phyloP scores from a whole-genome alignment of 1,140 invertebrate species.

The Coelopa frigida region DNA sequence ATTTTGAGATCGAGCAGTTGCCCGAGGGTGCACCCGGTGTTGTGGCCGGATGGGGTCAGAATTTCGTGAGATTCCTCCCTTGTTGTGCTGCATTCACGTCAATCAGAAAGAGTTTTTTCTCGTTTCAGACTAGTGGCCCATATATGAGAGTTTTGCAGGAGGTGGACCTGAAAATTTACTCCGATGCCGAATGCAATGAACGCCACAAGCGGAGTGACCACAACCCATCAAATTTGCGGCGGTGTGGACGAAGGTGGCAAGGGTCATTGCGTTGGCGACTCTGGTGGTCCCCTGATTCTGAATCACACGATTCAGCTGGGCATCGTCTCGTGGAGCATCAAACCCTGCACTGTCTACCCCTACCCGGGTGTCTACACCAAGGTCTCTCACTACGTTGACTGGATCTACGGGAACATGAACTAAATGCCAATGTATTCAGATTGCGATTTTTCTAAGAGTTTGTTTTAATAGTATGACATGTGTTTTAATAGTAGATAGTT shows the following conservation, averaged over 20 bases:
- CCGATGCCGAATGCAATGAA: slow-evolving; percentile 31
- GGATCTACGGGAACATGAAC: slow-evolving; percentile 25
- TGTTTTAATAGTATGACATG: too few relatives aligned
- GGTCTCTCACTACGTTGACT: slow-evolving; percentile 40
- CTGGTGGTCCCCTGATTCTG: slow-evolving; percentile 45
- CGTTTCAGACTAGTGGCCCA: slow-evolving; percentile 32
- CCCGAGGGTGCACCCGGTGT: slow-evolving; percentile 20
- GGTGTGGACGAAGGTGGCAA: slow-evolving; percentile 45
- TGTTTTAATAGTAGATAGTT: too few relatives aligned
- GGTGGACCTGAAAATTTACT: slow-evolving; percentile 40
- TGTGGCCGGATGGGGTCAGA: slow-evolving; percentile 40
- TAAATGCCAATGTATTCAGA: too few relatives aligned
- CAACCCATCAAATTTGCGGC: slow-evolving; percentile 41
- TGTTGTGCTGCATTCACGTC: neutral
- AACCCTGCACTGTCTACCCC: slow-evolving; percentile 32
- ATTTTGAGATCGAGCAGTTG: slow-evolving; percentile 25
- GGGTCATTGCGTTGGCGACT: slow-evolving; percentile 47
- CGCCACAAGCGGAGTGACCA: slow-evolving; percentile 25
- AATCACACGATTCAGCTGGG: slow-evolving; percentile 27
- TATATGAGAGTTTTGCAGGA: slow-evolving; percentile 37
- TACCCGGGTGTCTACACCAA: slow-evolving; percentile 45
- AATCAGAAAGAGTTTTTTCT: neutral
- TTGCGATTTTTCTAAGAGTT: too few relatives aligned
- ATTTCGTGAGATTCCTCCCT: slow-evolving; percentile 20
- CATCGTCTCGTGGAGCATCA: slow-evolving; percentile 39